Evolutionary conservation across 1,140 invertebrate genomes (phyloP).

Genomic region (Scylla paramamosain): DNA sequence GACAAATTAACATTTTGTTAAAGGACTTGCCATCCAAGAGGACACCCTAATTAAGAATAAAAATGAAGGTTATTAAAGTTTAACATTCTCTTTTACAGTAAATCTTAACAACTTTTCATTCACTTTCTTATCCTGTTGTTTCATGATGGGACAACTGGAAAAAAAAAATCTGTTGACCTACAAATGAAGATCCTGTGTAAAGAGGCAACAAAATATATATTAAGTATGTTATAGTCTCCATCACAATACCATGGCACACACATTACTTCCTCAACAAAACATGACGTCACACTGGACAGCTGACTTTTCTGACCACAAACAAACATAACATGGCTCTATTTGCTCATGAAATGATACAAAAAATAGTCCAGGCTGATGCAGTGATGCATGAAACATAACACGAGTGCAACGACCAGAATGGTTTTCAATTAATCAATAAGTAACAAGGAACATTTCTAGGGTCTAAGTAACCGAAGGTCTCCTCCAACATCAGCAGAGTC

Average conservation of each 20-base stretch:
- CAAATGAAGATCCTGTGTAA: neutral
- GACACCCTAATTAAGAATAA: neutral
- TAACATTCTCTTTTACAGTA: neutral
- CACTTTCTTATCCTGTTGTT: neutral
- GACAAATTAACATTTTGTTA: slow-evolving; percentile 14
- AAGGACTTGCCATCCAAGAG: slow-evolving; percentile 9
- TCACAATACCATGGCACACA: slow-evolving; percentile 63
- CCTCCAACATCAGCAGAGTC: neutral
- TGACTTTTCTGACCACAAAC: neutral
- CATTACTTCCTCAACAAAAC: slow-evolving; percentile 38
- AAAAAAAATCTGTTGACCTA: neutral
- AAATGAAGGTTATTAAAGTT: neutral
- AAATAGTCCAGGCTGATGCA: neutral
- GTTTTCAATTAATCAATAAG: slow-evolving; percentile 15
- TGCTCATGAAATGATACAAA: neutral
- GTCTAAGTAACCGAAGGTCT: slow-evolving; percentile 1
- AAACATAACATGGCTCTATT: neutral
- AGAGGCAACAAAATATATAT: slow-evolving; percentile 3
- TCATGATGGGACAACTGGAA: neutral
- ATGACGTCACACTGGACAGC: neutral
- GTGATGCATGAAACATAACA: neutral
- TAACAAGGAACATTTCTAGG: slow-evolving; percentile 56
- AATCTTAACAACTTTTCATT: neutral
- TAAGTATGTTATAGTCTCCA: slow-evolving; percentile 47
- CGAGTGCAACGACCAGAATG: neutral